Evolutionary conservation across 37 sponge, comb jelly and placozoan genomes (phyloP), one percentile per base, ranked within the genome.

Genomic region (Ianthella basta): DNA sequence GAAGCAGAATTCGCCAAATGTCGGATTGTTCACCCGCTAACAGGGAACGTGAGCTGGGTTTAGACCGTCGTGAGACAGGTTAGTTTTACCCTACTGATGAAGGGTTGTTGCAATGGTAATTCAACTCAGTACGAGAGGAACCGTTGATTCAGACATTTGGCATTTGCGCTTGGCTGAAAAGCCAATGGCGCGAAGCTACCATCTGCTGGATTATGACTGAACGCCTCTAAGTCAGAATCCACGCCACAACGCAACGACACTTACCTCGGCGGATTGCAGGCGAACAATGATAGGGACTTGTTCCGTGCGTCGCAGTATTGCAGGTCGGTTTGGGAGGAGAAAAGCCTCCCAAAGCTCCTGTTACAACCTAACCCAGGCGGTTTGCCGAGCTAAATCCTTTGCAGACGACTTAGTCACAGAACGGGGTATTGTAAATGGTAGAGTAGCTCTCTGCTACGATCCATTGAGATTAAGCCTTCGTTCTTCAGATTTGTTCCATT

Each of bases 21-120:
- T 91, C 82, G 91, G 91, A 91, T 91, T 91, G 91, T 91, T 91
- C 91, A 91, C 91, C 87, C 91, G 82, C 91, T 86, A 91, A 91
- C 63, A 91, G 91, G 91, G 91, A 91, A 91, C 91, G 91, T 91
- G 91, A 91, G 91, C 91, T 91, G 91, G 91, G 91, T 90, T 86
- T 90, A 90, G 91, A 90, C 91, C 91, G 91, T 91, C 91, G 91
- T 86, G 91, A 90, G 91, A 90, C 91, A 90, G 91, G 91, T 90
- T 90, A 90, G 91, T 90, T 90, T 90, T 90, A 90, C 91, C 91
- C 91, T 90, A 90, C 86, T 91, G 91, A 91, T 91, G 91, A 87
- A 87, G 90, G 56, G 92, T 91, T 64, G 91, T 91, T 86, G 87
- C 87, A 87, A 91, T 91, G 87, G 91, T 91, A 91, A 91, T 91